Conservation (phyloP, 2,797 vertebrate genomes). For the Rhabdomys pumilio region DNA sequence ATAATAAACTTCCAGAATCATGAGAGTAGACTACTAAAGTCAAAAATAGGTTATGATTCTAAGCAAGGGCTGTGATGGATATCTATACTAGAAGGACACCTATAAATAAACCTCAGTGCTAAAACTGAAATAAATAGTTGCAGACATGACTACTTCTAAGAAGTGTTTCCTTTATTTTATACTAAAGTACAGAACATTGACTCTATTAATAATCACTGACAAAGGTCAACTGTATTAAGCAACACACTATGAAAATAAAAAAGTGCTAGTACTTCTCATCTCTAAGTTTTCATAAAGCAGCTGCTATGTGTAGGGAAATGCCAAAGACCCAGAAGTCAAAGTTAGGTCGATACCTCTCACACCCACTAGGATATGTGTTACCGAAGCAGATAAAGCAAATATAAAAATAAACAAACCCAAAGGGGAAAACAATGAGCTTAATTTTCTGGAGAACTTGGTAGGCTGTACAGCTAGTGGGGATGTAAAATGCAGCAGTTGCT, state of each 20-base stretch:
- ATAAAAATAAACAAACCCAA: neutral
- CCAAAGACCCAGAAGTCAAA: conserved; percentile 20
- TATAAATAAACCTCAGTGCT: conserved; percentile 48
- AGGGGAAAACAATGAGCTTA: conserved; percentile 15
- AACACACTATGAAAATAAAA: conserved; percentile 54
- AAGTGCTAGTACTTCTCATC: conserved; percentile 21
- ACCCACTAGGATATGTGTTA: neutral
- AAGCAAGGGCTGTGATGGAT: conserved; percentile 4
- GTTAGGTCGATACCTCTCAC: conserved; percentile 1
- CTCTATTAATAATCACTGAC: conserved; percentile 68
- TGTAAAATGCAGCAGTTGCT: neutral
- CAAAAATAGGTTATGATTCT: conserved; percentile 40
- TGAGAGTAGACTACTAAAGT: conserved; percentile 45
- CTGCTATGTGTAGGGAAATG: neutral
- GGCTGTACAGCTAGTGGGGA: neutral
- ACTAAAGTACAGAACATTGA: conserved; percentile 48
- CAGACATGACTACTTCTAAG: conserved; percentile 48
- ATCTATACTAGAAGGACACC: conserved; percentile 69
- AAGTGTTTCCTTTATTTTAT: conserved; percentile 56
- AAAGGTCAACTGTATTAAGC: conserved; percentile 64
- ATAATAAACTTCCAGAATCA: conserved; percentile 69
- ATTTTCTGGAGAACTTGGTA: conserved; percentile 22
- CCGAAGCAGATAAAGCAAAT: neutral
- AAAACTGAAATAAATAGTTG: conserved; percentile 68
- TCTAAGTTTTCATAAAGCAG: conserved; percentile 33